phyloP scores from a whole-genome alignment of 2,797 vertebrate species.

The Pangasius mekongensis region DNA sequence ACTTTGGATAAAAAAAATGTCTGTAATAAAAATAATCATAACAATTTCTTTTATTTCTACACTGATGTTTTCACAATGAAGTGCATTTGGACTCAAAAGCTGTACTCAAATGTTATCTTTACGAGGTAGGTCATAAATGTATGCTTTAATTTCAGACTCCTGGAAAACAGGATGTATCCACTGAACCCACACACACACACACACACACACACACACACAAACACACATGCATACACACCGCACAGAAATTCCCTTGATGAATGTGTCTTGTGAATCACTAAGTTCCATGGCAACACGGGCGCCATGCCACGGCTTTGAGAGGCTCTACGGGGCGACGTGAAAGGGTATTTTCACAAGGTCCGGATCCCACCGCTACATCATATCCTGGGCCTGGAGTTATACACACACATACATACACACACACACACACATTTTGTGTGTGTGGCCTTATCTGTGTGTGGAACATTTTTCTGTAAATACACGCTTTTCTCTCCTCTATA shows the following conservation, averaged over 20 bases:
- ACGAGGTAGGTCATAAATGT: conserved; percentile 66
- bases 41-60: not conserved
- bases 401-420: conserved; percentile 29
- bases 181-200: conserved; percentile 16
- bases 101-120: conserved; percentile 31
- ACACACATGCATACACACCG: conserved; percentile 40
- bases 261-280: conserved; percentile 71
- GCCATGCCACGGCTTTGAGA: conserved; percentile 73
- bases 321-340: conserved; percentile 67
- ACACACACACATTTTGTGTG: not conserved
- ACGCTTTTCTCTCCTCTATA: not conserved
- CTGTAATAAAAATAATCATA: not conserved
- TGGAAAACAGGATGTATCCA: conserved; percentile 38
- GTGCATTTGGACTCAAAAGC: not conserved
- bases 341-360: conserved; percentile 65
- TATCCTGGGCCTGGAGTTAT: conserved; percentile 48
- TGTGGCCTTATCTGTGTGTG: conserved; percentile 22
- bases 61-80: not conserved
- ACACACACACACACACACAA: conserved; percentile 26
- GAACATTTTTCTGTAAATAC: conserved; percentile 20
- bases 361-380: conserved; percentile 59
- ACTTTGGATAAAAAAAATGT: conserved; percentile 5
- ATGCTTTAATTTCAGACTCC: conserved; percentile 58
- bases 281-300: conserved; percentile 77
- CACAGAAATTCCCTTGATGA: conserved; percentile 77